Percentiles rank a stretch among this genome's conserved stretches.
These are phyloP conservation scores for Theristicus caerulescens DNA, from an alignment of 2,113 vertebrate genomes.

Conservation along the genomic window DNA sequence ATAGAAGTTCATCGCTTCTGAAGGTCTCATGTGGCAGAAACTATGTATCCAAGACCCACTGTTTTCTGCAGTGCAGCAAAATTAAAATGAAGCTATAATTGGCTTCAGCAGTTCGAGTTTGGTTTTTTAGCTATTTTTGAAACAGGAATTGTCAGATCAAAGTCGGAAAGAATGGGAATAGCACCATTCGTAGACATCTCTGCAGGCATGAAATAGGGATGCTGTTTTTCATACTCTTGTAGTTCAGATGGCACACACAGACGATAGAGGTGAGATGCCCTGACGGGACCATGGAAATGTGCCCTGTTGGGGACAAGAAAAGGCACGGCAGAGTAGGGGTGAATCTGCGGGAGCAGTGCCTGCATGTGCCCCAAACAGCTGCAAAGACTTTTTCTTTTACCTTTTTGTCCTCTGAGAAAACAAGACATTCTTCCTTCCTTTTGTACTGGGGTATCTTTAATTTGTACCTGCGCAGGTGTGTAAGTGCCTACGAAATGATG, in stretches of 20 bases:
- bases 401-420: background rate
- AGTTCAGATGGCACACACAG: background rate
- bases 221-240: background rate
- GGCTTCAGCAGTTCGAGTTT: background rate
- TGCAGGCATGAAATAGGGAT: too few species aligned
- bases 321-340: background rate
- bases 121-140: background rate
- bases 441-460: background rate
- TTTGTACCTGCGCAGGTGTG: background rate
- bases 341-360: background rate
- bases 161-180: background rate
- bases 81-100: background rate
- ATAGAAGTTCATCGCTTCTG: background rate
- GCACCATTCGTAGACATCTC: background rate
- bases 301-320: rapidly evolving
- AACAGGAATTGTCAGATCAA: background rate
- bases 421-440: background rate
- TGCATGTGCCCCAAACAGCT: background rate
- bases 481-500: background rate
- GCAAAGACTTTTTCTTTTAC: background rate
- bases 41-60: background rate
- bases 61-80: background rate
- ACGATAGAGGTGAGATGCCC: background rate
- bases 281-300: background rate
- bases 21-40: background rate